These are phyloP conservation scores for Temnothorax ravouxi DNA, from an alignment of 2,888 invertebrate species.

Conservation along the genomic window DNA sequence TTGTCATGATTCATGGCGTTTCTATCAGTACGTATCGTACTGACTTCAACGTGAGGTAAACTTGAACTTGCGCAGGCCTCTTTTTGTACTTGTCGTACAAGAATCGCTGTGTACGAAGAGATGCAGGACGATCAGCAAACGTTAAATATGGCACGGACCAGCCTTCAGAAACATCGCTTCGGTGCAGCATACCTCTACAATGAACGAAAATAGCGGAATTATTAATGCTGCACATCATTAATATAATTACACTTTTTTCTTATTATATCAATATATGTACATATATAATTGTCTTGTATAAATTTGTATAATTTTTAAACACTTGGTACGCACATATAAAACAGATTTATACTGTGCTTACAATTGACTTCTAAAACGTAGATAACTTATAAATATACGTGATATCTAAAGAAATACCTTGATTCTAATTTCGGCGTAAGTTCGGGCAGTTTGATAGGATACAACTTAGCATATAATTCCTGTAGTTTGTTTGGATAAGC, in stretches of 20 bases:
- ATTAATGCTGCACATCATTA: neutral
- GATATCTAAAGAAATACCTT: slow-evolving; percentile 84
- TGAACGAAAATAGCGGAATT: neutral
- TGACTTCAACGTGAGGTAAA: slow-evolving; percentile 89
- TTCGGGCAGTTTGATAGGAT: slow-evolving; percentile 89
- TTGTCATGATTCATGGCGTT: slow-evolving; percentile 4
- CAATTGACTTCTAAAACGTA: neutral
- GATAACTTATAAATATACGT: neutral
- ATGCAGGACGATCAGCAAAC: slow-evolving; percentile 94
- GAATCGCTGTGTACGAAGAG: slow-evolving; percentile 93
- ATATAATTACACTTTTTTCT: neutral
- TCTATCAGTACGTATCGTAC: slow-evolving; percentile 30
- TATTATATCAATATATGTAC: neutral
- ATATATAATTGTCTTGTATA: slow-evolving; percentile 21
- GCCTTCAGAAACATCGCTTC: slow-evolving; percentile 81
- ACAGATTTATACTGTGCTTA: neutral
- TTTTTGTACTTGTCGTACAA: slow-evolving; percentile 90
- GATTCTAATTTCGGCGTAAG: slow-evolving; percentile 89
- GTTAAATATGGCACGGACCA: slow-evolving; percentile 92
- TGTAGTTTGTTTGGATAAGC: slow-evolving; percentile 89
- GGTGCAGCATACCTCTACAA: slow-evolving; percentile 86
- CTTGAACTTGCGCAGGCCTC: slow-evolving; percentile 93
- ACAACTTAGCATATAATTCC: slow-evolving; percentile 90
- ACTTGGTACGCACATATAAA: neutral
- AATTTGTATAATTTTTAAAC: slow-evolving; percentile 35